Conservation (phyloP, 2,888 invertebrate species). For the Eupithecia insigniata region DNA sequence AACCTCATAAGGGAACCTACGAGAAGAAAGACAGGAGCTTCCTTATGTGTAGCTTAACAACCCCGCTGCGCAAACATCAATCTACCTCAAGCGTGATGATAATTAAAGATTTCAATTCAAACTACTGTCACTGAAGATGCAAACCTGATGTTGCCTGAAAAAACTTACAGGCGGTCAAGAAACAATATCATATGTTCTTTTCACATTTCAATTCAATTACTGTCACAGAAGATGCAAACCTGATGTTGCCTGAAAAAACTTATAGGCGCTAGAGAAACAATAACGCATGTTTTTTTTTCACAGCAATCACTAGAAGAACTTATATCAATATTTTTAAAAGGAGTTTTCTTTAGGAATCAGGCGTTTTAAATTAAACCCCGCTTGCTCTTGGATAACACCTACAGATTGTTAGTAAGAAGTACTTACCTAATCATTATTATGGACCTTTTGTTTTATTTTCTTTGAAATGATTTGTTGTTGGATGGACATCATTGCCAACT, state of each 20-base stretch:
- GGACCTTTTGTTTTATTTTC: too few relatives aligned
- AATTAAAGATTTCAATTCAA: too few relatives aligned
- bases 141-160: background rate
- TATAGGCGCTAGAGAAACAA: background rate
- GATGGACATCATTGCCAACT: too few relatives aligned
- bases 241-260: background rate
- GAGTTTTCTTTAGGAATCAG: background rate
- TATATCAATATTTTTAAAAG: background rate
- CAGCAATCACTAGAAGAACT: background rate
- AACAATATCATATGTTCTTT: background rate
- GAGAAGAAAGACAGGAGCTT: background rate
- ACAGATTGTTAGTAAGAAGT: too few relatives aligned
- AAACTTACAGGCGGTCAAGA: background rate
- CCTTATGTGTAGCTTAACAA: too few relatives aligned
- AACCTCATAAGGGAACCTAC: too few relatives aligned
- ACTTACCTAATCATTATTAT: too few relatives aligned
- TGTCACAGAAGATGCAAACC: background rate
- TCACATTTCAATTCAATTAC: too few relatives aligned
- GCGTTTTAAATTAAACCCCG: background rate
- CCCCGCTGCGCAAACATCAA: too few relatives aligned
- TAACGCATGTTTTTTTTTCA: background rate
- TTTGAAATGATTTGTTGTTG: too few relatives aligned
- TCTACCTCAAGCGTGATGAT: too few relatives aligned
- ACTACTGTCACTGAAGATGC: too few relatives aligned
- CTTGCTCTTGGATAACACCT: background rate